phyloP scores from a whole-genome alignment of 92 coral and sea anemone genomes.

The Porites evermanni region DNA sequence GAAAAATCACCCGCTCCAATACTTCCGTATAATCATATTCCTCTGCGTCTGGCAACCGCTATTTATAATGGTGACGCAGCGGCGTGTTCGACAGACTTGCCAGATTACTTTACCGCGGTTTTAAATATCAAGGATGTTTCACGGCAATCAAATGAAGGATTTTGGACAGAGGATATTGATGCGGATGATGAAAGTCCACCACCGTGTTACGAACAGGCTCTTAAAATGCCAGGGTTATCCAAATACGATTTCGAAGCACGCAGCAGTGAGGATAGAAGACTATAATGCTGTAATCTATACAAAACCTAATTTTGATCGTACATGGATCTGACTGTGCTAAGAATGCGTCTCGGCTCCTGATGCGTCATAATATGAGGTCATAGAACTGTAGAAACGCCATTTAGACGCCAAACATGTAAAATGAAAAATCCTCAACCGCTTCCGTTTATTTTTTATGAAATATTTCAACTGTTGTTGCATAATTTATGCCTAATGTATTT shows the following conservation, averaged over 20 bases:
- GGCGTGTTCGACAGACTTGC: background rate
- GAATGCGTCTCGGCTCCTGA: too few species aligned
- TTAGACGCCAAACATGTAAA: too few species aligned
- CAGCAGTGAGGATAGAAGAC: background rate
- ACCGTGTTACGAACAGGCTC: constrained; percentile 74
- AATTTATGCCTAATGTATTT: too few species aligned
- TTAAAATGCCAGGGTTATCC: constrained; percentile 42
- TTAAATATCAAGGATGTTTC: background rate
- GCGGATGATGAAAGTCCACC: constrained; percentile 40
- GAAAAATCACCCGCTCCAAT: constrained; percentile 63
- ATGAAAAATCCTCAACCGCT: too few species aligned
- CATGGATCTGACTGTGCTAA: too few species aligned
- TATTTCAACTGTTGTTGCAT: too few species aligned
- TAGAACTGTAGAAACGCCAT: too few species aligned
- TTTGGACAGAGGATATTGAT: background rate
- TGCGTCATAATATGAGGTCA: too few species aligned
- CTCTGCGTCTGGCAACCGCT: constrained; percentile 6
- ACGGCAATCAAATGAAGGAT: background rate
- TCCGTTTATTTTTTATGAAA: too few species aligned
- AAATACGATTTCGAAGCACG: background rate
- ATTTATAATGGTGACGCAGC: too few species aligned
- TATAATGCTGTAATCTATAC: background rate
- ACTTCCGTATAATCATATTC: background rate
- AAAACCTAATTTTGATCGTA: background rate
- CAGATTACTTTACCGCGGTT: constrained; percentile 8